Percentiles rank a stretch among this genome's conserved stretches.
Conservation (phyloP, 2,113 vertebrate species). For the Pangasianodon hypophthalmus region DNA sequence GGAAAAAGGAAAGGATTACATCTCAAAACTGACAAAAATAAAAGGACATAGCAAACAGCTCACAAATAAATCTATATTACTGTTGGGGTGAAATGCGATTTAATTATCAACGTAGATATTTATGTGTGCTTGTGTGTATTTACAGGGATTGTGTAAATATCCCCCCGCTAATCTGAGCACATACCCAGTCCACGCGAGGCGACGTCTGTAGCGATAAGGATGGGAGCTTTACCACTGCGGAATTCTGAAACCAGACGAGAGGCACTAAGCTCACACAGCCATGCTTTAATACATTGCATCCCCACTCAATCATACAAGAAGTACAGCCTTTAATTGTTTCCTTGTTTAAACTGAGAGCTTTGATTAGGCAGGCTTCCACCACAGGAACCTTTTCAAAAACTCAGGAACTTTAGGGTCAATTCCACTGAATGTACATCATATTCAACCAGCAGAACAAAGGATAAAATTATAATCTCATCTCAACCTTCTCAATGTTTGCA, state of each 20-base stretch:
- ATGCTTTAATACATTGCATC: neutral
- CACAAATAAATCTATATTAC: neutral
- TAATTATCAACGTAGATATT: neutral
- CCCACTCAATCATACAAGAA: neutral
- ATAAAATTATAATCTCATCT: neutral
- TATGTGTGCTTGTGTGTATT: neutral
- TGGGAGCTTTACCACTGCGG: slow-evolving; percentile 95
- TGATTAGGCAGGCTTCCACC: neutral
- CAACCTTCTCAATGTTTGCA: neutral
- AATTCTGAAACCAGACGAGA: slow-evolving; percentile 81
- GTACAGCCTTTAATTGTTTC: neutral
- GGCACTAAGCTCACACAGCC: neutral
- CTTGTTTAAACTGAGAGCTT: neutral
- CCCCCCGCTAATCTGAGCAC: slow-evolving; percentile 68
- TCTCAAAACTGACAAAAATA: neutral
- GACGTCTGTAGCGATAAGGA: slow-evolving; percentile 97
- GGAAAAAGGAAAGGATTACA: neutral
- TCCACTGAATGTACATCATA: neutral
- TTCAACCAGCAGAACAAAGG: neutral
- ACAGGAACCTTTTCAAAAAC: neutral
- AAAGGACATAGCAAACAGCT: slow-evolving; percentile 8
- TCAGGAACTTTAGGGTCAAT: neutral
- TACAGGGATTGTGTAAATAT: neutral
- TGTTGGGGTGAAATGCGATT: neutral
- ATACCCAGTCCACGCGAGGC: slow-evolving; percentile 99